Base-by-base conservation (phyloP, 64 coral and sea anemone genomes). In the Hydrozoanthus tunicans region DNA sequence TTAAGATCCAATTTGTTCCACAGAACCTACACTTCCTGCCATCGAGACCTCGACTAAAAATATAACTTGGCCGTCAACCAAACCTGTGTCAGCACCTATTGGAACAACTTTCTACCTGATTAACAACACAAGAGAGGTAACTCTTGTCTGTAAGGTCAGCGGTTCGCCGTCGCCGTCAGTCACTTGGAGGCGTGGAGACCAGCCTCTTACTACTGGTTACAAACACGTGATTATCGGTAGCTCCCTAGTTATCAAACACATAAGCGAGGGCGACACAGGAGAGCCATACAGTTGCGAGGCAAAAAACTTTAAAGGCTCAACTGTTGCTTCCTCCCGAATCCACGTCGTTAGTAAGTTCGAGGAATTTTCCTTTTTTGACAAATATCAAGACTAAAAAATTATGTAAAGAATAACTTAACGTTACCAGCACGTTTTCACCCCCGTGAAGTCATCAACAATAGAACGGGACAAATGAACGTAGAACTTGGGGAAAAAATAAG, bases 141-240 rank as follows among this genome's bases (percentile, higher is more conserved):
- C 84, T 6, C 24, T 88, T 51, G 84, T 88, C 25, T 88, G 84
- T 59, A 88, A 88, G 25, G 70, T 56, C 55, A 88, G 84, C 84
- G 84, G 84, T 17, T 11, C 75, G 69, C 84, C 84, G 6, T 55
- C 68, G 59, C 84, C 84, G 59, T 43, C 56, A 59, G 84, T 88
- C 4, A 88, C 56, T 59, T 88, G 84, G 84, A 73, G 25, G 56
- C 84, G 23, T 75, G 84, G 84, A 27, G n/a, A 88, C 69, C 56
- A 88, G 60, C 5, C 51, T 13, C 69, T 88, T 6, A 61, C 6
- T 58, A 25, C 69, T 26, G 15, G 9, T 75, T 61, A 68, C 7
- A 88, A 88, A 24, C 15, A 88, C n/a, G 56, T 73, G 68, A 88
- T 88, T 6, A 67, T 53, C 60, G 84, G 6, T n/a, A 13, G 74